Evolutionary conservation across 2,113 vertebrate species (phyloP).

Genomic region (mouse (Mus musculus)): GRCm39 chr10:58575501-58576000

Average conservation of each 20-base stretch:
- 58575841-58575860: slow-evolving; percentile 9
- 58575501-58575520: slow-evolving; percentile 61
- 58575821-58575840: not conserved
- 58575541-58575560: slow-evolving; percentile 59
- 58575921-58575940: slow-evolving; percentile 36
- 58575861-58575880: not conserved
- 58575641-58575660: slow-evolving; percentile 20
- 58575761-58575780: not conserved
- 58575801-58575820: not conserved
- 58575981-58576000: not conserved
- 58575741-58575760: slow-evolving; percentile 25
- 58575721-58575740: slow-evolving; percentile 43
- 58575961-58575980: too few species aligned
- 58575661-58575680: slow-evolving; percentile 8
- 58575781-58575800: slow-evolving; percentile 54
- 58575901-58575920: slow-evolving; percentile 15
- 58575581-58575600: slow-evolving; percentile 25
- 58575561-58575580: slow-evolving; percentile 60
- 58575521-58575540: slow-evolving; percentile 56
- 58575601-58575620: slow-evolving; percentile 66
- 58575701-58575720: slow-evolving; percentile 58
- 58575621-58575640: slow-evolving; percentile 34
- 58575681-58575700: slow-evolving; percentile 21
- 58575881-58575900: slow-evolving; percentile 58
- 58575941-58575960: slow-evolving; percentile 45